Conservation (phyloP, 2,113 vertebrate species). For the Chlamydotis undulata region DNA sequence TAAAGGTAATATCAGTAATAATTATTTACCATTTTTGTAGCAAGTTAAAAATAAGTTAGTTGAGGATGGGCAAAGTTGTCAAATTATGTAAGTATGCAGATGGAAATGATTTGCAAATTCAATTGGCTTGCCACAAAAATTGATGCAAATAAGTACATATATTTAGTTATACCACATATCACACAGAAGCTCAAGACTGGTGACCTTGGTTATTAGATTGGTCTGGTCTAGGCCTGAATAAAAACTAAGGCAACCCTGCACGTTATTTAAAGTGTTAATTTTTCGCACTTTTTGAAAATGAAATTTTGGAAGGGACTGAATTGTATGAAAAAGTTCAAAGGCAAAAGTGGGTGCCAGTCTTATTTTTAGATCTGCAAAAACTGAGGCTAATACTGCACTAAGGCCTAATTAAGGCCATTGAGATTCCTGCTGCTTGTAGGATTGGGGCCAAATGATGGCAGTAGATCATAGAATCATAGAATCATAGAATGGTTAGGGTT, state of each 20-base stretch:
- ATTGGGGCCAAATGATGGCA: neutral
- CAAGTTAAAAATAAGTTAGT: slow-evolving; percentile 21
- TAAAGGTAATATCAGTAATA: neutral
- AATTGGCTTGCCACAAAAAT: slow-evolving; percentile 16
- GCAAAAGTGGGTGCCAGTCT: neutral
- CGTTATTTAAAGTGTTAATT: neutral
- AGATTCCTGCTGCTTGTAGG: neutral
- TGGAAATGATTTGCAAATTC: slow-evolving; percentile 46
- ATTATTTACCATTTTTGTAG: slow-evolving; percentile 5
- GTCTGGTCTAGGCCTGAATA: neutral
- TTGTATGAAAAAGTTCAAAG: neutral
- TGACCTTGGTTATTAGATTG: slow-evolving; percentile 8
- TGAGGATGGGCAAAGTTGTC: slow-evolving; percentile 2
- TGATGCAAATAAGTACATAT: slow-evolving; percentile 11
- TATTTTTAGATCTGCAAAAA: neutral
- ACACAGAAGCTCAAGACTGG: neutral
- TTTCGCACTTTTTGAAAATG: neutral
- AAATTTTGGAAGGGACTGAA: neutral
- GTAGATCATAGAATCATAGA: too few species aligned
- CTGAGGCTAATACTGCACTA: neutral
- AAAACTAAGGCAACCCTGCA: neutral
- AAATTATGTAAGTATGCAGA: slow-evolving; percentile 39
- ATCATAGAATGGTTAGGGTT: too few species aligned
- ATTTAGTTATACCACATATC: slow-evolving; percentile 21
- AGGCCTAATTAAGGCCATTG: neutral